A percentile compares a stretch with the other conserved stretches of the same genome.
Conservation (phyloP, 2,888 invertebrate species). For the Trissolcus japonicus region DNA sequence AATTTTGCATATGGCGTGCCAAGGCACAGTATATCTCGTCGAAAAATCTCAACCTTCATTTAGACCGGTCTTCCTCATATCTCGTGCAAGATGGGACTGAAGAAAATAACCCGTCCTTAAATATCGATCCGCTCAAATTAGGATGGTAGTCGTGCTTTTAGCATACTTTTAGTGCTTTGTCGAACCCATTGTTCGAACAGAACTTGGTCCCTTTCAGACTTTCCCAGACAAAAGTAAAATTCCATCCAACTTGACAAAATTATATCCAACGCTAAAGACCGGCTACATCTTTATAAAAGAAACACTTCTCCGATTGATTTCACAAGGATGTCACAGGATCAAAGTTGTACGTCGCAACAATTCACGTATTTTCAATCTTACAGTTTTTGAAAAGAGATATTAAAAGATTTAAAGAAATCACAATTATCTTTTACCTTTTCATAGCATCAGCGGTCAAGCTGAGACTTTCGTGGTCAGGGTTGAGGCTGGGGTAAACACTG, state of each 20-base stretch:
- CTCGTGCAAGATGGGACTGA: conserved; percentile 5
- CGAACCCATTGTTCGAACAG: too few relatives aligned
- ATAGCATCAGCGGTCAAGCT: conserved; percentile 85
- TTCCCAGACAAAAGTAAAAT: too few relatives aligned
- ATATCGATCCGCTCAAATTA: conserved; percentile 10
- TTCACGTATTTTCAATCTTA: too few relatives aligned
- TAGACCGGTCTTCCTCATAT: conserved; percentile 2
- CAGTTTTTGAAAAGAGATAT: too few relatives aligned
- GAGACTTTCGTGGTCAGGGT: conserved; percentile 96
- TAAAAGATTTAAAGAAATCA: too few relatives aligned
- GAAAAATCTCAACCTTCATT: conserved; percentile 22
- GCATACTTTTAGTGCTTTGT: background rate
- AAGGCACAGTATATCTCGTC: conserved; percentile 18
- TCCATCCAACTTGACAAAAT: too few relatives aligned
- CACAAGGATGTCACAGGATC: too few relatives aligned
- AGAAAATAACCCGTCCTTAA: conserved; percentile 7
- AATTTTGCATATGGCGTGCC: conserved; percentile 12
- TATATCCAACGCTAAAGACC: too few relatives aligned
- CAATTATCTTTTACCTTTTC: too few relatives aligned
- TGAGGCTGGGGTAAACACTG: conserved; percentile 94
- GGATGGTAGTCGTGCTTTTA: background rate
- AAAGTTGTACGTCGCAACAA: background rate
- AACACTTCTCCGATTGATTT: too few relatives aligned
- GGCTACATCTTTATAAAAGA: too few relatives aligned
- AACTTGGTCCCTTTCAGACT: too few relatives aligned